phyloP scores from a whole-genome alignment of 2,888 invertebrate species.

The Tortrix viridana region DNA sequence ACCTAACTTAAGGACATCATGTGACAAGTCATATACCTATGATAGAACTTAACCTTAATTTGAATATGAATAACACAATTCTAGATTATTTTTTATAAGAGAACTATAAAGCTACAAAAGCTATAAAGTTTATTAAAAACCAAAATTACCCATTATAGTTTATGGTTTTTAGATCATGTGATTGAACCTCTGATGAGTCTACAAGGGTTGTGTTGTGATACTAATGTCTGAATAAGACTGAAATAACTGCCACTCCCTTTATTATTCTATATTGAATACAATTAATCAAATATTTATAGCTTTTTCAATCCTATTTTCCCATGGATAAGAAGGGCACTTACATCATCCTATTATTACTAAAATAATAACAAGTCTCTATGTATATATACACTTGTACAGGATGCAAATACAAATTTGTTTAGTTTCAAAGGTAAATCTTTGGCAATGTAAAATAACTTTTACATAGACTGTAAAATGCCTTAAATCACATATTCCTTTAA shows the following conservation, averaged over 20 bases:
- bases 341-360: neutral
- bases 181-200: constrained; percentile 20
- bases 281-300: neutral
- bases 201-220: neutral
- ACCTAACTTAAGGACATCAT: constrained; percentile 47
- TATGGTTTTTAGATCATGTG: constrained; percentile 32
- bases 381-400: too few relatives aligned
- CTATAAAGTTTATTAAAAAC: neutral
- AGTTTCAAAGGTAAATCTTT: too few relatives aligned
- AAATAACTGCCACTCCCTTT: neutral
- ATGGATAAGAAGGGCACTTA: neutral
- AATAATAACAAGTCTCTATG: too few relatives aligned
- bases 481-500: too few relatives aligned
- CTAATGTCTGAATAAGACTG: neutral
- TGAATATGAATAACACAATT: neutral
- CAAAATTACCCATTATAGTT: constrained; percentile 9
- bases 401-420: too few relatives aligned
- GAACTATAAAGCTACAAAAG: neutral
- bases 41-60: constrained; percentile 11
- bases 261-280: neutral
- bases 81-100: neutral
- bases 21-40: constrained; percentile 35
- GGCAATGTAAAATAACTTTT: too few relatives aligned
- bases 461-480: too few relatives aligned
- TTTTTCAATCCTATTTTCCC: neutral